phyloP scores from a whole-genome alignment of 1,140 invertebrate species.

The Drosophila sp. region DNA sequence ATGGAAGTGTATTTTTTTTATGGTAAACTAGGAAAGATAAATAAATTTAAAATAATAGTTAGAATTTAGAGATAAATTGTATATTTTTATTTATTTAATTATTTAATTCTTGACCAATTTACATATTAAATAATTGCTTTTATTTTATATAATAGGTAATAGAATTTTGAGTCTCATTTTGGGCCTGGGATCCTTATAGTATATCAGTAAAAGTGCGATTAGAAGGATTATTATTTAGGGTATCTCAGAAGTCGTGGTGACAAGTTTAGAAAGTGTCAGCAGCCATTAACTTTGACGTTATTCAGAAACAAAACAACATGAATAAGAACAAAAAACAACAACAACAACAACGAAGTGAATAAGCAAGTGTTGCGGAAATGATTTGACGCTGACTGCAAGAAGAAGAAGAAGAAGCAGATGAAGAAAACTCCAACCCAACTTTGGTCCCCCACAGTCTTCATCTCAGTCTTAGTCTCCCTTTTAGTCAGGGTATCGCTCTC shows the following conservation, averaged over 20 bases:
- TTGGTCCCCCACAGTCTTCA: slow-evolving; percentile 9
- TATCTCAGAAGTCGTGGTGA: background rate
- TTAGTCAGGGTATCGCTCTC: background rate
- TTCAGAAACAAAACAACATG: slow-evolving; percentile 39
- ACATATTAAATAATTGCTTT: no score
- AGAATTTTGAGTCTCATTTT: no score
- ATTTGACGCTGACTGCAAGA: slow-evolving; percentile 55
- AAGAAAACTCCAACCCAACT: background rate
- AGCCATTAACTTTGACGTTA: slow-evolving; percentile 57
- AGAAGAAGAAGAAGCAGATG: slow-evolving; percentile 10
- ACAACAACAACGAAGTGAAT: slow-evolving; percentile 50
- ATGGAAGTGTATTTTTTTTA: no score
- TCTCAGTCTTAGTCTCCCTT: slow-evolving; percentile 2
- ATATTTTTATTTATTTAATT: background rate
- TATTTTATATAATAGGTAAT: no score
- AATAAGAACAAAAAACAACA: slow-evolving; percentile 23
- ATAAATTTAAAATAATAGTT: no score
- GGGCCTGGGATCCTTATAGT: no score
- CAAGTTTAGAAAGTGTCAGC: background rate
- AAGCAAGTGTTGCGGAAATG: slow-evolving; percentile 79
- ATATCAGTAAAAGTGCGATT: no score
- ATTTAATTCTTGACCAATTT: no score
- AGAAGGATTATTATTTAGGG: background rate
- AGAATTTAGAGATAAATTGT: no score
- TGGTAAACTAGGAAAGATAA: no score